Percentiles rank a stretch among this genome's conserved stretches.
These are phyloP conservation scores for Paramacrobiotus metropolitanus DNA, from an alignment of 1,140 invertebrate species.

Conservation along the genomic window DNA sequence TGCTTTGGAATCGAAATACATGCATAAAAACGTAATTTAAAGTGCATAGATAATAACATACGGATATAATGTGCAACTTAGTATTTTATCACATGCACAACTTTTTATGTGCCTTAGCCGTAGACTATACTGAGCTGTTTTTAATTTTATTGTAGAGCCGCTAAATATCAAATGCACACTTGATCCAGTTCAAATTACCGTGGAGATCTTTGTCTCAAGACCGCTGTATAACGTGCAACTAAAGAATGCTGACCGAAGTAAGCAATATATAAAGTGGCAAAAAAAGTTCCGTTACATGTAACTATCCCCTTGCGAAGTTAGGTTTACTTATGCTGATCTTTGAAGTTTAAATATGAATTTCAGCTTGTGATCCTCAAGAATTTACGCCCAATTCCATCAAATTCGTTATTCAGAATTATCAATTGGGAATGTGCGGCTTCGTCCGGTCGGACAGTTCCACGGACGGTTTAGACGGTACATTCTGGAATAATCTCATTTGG, in stretches of 20 bases:
- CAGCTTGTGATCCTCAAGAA: conserved; percentile 3
- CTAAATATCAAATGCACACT: neutral
- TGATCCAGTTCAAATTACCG: neutral
- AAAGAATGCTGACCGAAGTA: neutral
- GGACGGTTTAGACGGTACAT: neutral
- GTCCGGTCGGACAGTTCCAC: neutral
- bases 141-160: neutral
- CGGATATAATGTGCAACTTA: too few species aligned
- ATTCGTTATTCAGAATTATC: neutral
- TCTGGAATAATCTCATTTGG: conserved; percentile 1
- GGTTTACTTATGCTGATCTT: too few species aligned
- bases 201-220: neutral
- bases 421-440: neutral
- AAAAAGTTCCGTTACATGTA: neutral
- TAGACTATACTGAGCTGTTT: too few species aligned
- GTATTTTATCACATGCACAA: too few species aligned
- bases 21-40: too few species aligned
- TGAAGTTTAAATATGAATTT: neutral
- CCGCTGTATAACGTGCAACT: neutral
- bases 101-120: too few species aligned
- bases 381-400: neutral
- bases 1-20: too few species aligned
- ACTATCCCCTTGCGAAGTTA: too few species aligned
- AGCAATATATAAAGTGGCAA: too few species aligned
- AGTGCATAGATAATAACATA: too few species aligned